These are phyloP conservation scores for Hypomecis atomaria DNA, from an alignment of 2,888 invertebrate species.

Conservation along the genomic window DNA sequence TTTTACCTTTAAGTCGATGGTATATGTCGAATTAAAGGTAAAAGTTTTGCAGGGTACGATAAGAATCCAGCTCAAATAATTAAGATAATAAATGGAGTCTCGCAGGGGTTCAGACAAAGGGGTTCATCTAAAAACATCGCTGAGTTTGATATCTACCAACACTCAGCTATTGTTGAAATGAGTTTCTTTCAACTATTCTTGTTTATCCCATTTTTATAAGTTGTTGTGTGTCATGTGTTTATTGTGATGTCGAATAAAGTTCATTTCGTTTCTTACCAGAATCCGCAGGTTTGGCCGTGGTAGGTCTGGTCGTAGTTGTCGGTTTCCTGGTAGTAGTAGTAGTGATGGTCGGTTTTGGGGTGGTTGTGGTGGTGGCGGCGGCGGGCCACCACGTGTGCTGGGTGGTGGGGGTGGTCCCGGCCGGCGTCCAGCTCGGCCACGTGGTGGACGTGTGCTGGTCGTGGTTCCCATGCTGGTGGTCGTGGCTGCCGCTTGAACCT, in stretches of 20 bases:
- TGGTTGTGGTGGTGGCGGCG: constrained; percentile 59
- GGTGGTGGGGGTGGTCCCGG: constrained; percentile 63
- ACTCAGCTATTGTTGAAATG: too few relatives aligned
- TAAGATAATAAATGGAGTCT: too few relatives aligned
- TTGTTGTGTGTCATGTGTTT: too few relatives aligned
- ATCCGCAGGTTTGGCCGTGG: constrained; percentile 48
- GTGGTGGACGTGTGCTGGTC: constrained; percentile 70
- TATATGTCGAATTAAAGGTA: too few relatives aligned
- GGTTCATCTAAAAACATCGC: too few relatives aligned
- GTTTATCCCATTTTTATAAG: too few relatives aligned
- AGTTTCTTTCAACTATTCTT: too few relatives aligned
- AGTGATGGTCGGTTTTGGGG: constrained; percentile 47
- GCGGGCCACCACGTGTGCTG: constrained; percentile 70
- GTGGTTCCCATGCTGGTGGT: constrained; percentile 60
- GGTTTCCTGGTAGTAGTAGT: constrained; percentile 44
- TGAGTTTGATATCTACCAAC: too few relatives aligned
- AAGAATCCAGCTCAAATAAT: too few relatives aligned
- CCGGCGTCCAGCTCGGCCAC: constrained; percentile 70
- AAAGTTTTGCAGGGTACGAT: too few relatives aligned
- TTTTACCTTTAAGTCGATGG: too few relatives aligned
- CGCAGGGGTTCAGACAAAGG: too few relatives aligned
- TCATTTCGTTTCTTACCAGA: constrained; percentile 48
- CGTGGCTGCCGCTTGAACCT: constrained; percentile 51
- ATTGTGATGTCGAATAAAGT: constrained; percentile 36
- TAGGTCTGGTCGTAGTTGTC: constrained; percentile 42